A percentile compares a stretch with the other conserved stretches of the same genome.
Conservation (phyloP, 2,888 invertebrate species). For the Eupithecia subfuscata region DNA sequence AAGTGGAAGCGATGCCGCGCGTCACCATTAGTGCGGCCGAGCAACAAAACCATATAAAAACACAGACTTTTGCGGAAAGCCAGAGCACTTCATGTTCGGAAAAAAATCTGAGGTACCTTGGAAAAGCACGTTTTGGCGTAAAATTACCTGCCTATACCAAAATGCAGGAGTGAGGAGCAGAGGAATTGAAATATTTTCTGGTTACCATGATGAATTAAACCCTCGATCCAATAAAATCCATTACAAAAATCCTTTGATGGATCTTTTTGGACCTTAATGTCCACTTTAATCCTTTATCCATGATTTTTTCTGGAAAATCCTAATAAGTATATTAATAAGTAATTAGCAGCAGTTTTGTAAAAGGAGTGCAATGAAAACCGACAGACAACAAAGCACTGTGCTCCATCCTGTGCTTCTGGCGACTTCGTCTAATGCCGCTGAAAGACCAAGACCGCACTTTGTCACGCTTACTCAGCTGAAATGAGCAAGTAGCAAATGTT, state of each 20-base stretch:
- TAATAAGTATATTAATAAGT: background rate
- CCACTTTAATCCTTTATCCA: no score
- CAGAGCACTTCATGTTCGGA: background rate
- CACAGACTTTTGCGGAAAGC: slow-evolving; percentile 16
- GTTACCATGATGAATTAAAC: background rate
- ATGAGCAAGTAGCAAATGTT: background rate
- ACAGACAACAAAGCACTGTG: background rate
- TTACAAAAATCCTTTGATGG: no score
- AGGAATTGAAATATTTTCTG: background rate
- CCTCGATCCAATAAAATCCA: no score
- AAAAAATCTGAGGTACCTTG: background rate
- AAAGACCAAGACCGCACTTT: background rate
- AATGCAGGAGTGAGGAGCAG: background rate
- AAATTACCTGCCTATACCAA: background rate
- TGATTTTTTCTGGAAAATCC: background rate
- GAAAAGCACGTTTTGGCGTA: background rate
- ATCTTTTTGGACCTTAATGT: no score
- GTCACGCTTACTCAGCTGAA: background rate
- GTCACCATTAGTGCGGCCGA: slow-evolving; percentile 51
- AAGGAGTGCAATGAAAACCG: background rate
- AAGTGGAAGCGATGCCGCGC: slow-evolving; percentile 49
- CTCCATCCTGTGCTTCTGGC: background rate
- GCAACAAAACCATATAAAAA: slow-evolving; percentile 42
- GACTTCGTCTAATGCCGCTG: background rate
- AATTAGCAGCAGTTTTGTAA: background rate